Base-by-base conservation (phyloP, 2,113 vertebrate genomes). In the Anolis carolinensis region DNA sequence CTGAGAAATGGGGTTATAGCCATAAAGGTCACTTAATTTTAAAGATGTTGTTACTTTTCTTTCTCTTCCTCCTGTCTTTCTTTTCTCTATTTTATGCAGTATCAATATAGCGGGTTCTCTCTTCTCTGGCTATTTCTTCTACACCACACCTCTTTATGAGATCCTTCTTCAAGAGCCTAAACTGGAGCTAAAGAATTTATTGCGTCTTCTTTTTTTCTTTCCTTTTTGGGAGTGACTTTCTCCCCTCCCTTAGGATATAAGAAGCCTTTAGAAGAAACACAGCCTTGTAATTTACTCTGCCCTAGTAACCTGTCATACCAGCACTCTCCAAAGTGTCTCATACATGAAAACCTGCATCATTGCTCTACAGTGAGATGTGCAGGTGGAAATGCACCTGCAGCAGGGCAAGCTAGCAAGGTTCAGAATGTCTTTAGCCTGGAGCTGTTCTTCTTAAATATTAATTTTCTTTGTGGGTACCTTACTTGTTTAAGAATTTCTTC, bases 191-290 rank as follows among this genome's bases (percentile, higher is more conserved):
- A 63, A 73, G 52, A 11, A 74, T 4, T 48, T 77, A 8, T 68
- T 63, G 36, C 36, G 25, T 11, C 62, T 18, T 11, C 34, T 44
- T 27, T 74, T 10, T 44, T 23, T 27, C 36, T 71, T n/a, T 82
- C 1, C 14, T 39, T 32, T 63, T 36, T 8, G 14, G 14, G 36
- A 18, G 23, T 34, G 4, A 20, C 81, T 89, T 93, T 92, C 94
- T 72, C 81, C 25, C 0, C 48, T 89, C 91, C 92, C 94, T 92
- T 87, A 14, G 93, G 90, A 89, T 20, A 93, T 86, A 90, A 90
- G 90, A 92, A 92, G 90, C 13, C 0, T 89, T 75, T 90, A 88
- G 89, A 83, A 81, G 34, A 86, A 89, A 88, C 74, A 52, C 30
- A 63, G 72, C 36, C 74, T 79, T 48, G n/a, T 79, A 87, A 90